Evolutionary conservation across 2,888 invertebrate species (phyloP).

Genomic region (Nemotelus nigrinus): DNA sequence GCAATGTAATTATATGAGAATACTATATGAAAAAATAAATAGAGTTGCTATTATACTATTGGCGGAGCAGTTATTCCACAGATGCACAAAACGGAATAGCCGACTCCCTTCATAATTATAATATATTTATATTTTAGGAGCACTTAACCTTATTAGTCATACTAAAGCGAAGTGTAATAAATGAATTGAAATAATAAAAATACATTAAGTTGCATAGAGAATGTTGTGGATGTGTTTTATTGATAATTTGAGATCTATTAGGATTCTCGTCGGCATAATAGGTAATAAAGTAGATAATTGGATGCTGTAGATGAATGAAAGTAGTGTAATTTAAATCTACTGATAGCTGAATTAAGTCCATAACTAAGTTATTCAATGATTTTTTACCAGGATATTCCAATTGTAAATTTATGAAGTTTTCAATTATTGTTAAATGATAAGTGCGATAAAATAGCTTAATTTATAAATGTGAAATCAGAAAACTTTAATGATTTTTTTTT

Average conservation of each 20-base stretch:
- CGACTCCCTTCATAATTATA: slow-evolving; percentile 30
- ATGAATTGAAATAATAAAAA: slow-evolving; percentile 42
- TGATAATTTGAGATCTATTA: not conserved
- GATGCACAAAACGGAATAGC: slow-evolving; percentile 42
- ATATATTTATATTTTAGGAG: slow-evolving; percentile 42
- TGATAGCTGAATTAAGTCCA: too few species aligned
- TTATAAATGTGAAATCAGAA: too few species aligned
- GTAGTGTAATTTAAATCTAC: too few species aligned
- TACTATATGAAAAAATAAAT: slow-evolving; percentile 37
- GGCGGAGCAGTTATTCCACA: slow-evolving; percentile 33
- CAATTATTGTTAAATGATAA: too few species aligned
- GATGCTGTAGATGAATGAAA: too few species aligned
- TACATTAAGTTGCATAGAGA: slow-evolving; percentile 46
- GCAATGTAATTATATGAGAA: slow-evolving; percentile 47
- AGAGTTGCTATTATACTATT: slow-evolving; percentile 43
- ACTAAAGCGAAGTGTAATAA: slow-evolving; percentile 47
- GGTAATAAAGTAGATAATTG: too few species aligned
- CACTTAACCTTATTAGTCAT: slow-evolving; percentile 46
- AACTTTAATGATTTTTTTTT: too few species aligned
- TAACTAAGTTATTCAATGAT: too few species aligned
- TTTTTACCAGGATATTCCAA: too few species aligned
- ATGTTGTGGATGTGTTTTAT: not conserved
- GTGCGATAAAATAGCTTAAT: too few species aligned
- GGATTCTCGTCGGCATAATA: not conserved
- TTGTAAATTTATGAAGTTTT: too few species aligned